Percentiles rank a stretch among this genome's conserved stretches.
These are phyloP conservation scores for Trissolcus basalis DNA, from an alignment of 1,140 invertebrate species.

Conservation along the genomic window DNA sequence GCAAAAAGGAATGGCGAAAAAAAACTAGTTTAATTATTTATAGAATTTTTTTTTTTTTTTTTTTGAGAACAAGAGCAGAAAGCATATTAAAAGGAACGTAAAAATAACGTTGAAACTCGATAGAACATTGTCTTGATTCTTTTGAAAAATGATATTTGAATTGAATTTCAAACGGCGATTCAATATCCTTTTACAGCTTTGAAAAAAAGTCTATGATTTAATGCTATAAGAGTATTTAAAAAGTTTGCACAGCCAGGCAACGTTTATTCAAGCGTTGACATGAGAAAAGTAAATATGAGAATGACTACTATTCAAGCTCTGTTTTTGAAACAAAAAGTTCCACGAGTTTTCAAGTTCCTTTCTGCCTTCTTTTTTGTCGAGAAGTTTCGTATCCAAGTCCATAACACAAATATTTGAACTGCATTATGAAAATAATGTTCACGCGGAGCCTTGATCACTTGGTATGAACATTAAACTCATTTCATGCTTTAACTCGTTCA, in stretches of 20 bases:
- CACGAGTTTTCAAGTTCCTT: conserved; percentile 11
- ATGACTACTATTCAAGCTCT: conserved; percentile 8
- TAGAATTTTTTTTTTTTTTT: no score
- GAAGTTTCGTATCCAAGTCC: conserved; percentile 16
- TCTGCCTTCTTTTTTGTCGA: no score
- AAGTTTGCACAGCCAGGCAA: neutral
- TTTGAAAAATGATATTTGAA: no score
- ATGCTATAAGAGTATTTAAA: neutral
- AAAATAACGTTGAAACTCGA: no score
- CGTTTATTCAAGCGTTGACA: conserved; percentile 1
- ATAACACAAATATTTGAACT: conserved; percentile 35
- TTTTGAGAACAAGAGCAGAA: no score
- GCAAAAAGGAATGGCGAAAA: no score
- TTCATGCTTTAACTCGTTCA: conserved; percentile 1
- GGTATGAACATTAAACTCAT: conserved; percentile 16
- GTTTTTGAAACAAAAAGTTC: conserved; percentile 19
- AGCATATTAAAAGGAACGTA: no score
- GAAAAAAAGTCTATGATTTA: neutral
- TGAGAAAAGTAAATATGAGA: conserved; percentile 21
- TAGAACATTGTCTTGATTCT: no score
- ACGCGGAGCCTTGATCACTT: conserved; percentile 13
- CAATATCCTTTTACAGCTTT: neutral
- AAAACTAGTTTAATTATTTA: no score
- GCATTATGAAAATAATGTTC: conserved; percentile 21
- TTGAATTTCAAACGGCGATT: no score